phyloP scores from a whole-genome alignment of 1,140 invertebrate genomes.

The Cecropterus lyciades region DNA sequence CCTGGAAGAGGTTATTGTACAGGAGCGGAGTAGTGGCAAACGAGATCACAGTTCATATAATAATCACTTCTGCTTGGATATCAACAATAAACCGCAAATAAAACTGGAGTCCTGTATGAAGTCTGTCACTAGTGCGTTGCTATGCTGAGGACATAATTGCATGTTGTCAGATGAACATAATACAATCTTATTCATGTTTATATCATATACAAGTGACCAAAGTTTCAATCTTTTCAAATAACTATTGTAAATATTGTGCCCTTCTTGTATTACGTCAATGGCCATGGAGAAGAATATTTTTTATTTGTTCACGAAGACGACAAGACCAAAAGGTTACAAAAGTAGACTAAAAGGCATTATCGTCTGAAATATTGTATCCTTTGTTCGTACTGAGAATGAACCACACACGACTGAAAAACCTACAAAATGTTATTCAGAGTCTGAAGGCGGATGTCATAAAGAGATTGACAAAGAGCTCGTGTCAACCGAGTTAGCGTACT shows the following conservation, averaged over 20 bases:
- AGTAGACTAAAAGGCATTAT: slow-evolving; percentile 34
- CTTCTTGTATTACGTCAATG: slow-evolving; percentile 24
- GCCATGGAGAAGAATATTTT: slow-evolving; percentile 15
- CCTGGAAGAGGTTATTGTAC: too few species aligned
- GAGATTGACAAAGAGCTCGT: slow-evolving; percentile 54
- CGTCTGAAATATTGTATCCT: slow-evolving; percentile 50
- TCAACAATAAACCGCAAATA: too few species aligned
- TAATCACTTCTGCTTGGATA: too few species aligned
- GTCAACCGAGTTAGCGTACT: slow-evolving; percentile 59
- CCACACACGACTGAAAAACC: slow-evolving; percentile 61
- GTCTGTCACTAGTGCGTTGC: too few species aligned
- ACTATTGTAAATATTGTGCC: slow-evolving; percentile 15
- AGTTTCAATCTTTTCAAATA: slow-evolving; percentile 3
- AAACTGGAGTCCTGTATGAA: too few species aligned
- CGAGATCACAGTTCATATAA: too few species aligned
- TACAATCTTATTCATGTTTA: too few species aligned
- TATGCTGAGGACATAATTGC: too few species aligned
- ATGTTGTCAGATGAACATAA: too few species aligned
- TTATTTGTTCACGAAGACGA: slow-evolving; percentile 37
- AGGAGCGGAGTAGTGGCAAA: too few species aligned
- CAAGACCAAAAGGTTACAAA: slow-evolving; percentile 49
- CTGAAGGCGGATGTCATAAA: slow-evolving; percentile 54
- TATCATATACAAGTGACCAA: too few species aligned
- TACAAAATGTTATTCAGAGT: slow-evolving; percentile 57
- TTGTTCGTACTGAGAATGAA: slow-evolving; percentile 52